Evolutionary conservation across 64 coral and sea anemone genomes (phyloP).

Genomic region (Exaiptasia diaphana): DNA sequence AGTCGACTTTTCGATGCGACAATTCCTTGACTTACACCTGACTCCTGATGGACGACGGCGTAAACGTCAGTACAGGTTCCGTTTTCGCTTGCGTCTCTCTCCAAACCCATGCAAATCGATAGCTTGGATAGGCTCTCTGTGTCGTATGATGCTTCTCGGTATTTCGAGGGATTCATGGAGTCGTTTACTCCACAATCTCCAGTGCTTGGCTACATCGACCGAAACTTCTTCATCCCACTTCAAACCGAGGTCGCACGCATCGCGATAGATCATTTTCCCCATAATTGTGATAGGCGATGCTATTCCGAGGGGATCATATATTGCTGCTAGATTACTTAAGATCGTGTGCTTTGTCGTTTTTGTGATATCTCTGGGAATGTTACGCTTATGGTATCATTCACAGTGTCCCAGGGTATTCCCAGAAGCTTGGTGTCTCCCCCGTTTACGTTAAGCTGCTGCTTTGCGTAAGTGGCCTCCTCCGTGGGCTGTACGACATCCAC

Average conservation of each 20-base stretch:
- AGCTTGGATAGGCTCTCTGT: constrained; percentile 21
- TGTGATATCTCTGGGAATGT: constrained; percentile 18
- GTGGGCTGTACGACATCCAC: no score
- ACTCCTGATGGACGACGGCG: constrained; percentile 22
- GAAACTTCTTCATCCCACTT: constrained; percentile 42
- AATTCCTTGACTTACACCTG: constrained; percentile 42
- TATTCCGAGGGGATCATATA: constrained; percentile 51
- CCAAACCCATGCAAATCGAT: constrained; percentile 48
- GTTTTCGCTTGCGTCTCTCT: constrained; percentile 4
- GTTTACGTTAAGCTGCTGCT: constrained; percentile 63
- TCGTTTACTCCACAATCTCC: constrained; percentile 5
- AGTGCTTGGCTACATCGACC: background rate
- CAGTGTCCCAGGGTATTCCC: constrained; percentile 59
- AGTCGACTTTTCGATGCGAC: constrained; percentile 47
- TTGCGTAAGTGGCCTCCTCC: constrained; percentile 38
- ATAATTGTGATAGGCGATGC: constrained; percentile 36
- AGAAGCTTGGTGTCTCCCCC: constrained; percentile 55
- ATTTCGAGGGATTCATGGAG: constrained; percentile 20
- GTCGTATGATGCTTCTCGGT: constrained; percentile 22
- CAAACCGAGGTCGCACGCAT: constrained; percentile 8
- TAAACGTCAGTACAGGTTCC: constrained; percentile 1
- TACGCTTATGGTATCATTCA: constrained; percentile 33
- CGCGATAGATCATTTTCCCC: constrained; percentile 35
- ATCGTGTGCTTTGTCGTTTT: constrained; percentile 41
- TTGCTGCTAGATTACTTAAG: constrained; percentile 5